Evolutionary conservation across 2,797 vertebrate species (phyloP).

Genomic region (Neomorphus geoffroyi): DNA sequence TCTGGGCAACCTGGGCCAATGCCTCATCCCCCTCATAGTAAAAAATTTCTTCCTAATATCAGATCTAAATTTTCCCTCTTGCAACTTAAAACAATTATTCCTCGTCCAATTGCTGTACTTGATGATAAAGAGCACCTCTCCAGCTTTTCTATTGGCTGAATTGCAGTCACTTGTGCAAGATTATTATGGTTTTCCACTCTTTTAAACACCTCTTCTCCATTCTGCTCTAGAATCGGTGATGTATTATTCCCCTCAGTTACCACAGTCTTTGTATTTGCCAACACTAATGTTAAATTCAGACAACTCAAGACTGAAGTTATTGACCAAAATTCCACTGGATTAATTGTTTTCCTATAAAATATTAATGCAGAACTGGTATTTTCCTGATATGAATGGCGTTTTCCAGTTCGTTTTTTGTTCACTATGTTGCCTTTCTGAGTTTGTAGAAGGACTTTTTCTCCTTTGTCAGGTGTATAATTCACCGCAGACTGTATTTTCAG

Average conservation of each 20-base stretch:
- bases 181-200: not conserved
- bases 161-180: not conserved
- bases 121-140: no score
- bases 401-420: not conserved
- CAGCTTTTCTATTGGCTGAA: no score
- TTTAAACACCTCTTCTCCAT: not conserved
- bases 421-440: not conserved
- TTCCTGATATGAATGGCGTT: not conserved
- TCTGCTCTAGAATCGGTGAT: not conserved
- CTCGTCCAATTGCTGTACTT: no score
- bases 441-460: not conserved
- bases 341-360: not conserved
- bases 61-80: no score
- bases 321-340: not conserved
- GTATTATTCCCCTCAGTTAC: not conserved
- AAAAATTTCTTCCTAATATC: no score
- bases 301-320: not conserved
- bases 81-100: no score
- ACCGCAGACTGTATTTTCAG: not conserved
- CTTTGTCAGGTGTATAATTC: not conserved
- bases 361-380: no score
- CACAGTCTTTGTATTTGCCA: accelerated
- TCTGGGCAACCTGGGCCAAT: no score
- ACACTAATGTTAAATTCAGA: not conserved
- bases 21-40: no score